phyloP scores from a whole-genome alignment of 2,888 invertebrate species.

The Unio delphinus region DNA sequence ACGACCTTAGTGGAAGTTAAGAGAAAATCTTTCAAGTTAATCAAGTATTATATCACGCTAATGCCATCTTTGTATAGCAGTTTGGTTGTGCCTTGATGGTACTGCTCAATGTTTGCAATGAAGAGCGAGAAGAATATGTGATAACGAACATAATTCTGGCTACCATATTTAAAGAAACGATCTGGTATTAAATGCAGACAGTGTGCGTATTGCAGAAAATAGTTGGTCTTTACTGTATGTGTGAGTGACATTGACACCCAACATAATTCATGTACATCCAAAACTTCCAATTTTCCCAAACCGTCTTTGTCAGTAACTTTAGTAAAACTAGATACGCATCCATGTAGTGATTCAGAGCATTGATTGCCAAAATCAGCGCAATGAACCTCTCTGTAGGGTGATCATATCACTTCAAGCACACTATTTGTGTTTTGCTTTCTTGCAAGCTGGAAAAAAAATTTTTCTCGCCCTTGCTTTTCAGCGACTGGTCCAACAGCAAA shows the following conservation, averaged over 20 bases:
- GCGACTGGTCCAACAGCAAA: neutral
- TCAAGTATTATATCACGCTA: conserved; percentile 9
- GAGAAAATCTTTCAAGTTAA: neutral
- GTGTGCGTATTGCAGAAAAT: neutral
- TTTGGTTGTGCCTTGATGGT: neutral
- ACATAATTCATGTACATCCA: conserved; percentile 13
- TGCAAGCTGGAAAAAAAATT: no score
- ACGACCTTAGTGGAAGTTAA: no score
- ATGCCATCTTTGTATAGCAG: conserved; percentile 9
- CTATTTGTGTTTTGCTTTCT: no score
- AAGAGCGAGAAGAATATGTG: conserved; percentile 3
- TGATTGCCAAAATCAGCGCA: no score
- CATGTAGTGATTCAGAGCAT: no score
- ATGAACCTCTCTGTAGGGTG: no score
- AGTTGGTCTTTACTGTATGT: conserved; percentile 6
- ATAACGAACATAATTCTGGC: conserved; percentile 17
- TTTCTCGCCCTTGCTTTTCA: no score
- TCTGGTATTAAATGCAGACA: conserved; percentile 5
- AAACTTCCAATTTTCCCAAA: neutral
- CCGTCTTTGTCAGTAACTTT: no score
- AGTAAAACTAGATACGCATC: no score
- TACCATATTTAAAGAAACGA: conserved; percentile 10
- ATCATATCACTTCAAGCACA: no score
- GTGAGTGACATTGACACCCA: conserved; percentile 2
- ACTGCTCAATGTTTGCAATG: neutral